A percentile compares a stretch with the other conserved stretches of the same genome.
phyloP scores from a whole-genome alignment of 2,113 vertebrate species.

The Lichenostomus cassidix region DNA sequence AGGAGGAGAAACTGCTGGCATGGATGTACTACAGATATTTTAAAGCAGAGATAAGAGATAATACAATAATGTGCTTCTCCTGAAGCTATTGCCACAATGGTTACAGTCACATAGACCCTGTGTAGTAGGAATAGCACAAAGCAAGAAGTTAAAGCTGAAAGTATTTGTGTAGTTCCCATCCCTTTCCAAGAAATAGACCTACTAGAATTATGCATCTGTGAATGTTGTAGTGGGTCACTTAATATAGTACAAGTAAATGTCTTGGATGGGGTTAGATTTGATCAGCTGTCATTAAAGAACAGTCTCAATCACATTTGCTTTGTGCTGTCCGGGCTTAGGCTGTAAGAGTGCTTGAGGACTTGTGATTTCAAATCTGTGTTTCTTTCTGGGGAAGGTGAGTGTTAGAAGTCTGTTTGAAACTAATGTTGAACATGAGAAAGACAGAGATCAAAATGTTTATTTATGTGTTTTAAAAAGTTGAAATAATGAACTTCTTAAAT shows the following conservation, averaged over 20 bases:
- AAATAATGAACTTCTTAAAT: background rate
- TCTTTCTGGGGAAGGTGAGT: background rate
- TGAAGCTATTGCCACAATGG: background rate
- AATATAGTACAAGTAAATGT: background rate
- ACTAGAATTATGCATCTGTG: background rate
- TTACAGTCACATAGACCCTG: background rate
- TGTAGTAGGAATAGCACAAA: background rate
- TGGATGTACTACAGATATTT: background rate
- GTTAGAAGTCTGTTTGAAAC: background rate
- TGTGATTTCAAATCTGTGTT: background rate
- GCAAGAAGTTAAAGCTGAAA: background rate
- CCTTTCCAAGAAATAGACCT: background rate
- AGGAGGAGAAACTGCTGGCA: background rate
- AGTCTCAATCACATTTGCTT: accelerated
- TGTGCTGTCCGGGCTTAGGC: background rate
- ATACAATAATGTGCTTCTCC: background rate
- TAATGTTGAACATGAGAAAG: background rate
- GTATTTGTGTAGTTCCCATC: background rate
- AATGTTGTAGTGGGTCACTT: background rate
- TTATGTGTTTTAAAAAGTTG: background rate
- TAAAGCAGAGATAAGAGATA: background rate
- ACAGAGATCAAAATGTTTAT: background rate
- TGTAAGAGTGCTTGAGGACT: background rate
- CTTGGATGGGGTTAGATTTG: background rate
- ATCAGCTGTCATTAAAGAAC: background rate